These are phyloP conservation scores for Nasonia longicornis DNA, from an alignment of 1,140 invertebrate genomes.

Conservation along the genomic window DNA sequence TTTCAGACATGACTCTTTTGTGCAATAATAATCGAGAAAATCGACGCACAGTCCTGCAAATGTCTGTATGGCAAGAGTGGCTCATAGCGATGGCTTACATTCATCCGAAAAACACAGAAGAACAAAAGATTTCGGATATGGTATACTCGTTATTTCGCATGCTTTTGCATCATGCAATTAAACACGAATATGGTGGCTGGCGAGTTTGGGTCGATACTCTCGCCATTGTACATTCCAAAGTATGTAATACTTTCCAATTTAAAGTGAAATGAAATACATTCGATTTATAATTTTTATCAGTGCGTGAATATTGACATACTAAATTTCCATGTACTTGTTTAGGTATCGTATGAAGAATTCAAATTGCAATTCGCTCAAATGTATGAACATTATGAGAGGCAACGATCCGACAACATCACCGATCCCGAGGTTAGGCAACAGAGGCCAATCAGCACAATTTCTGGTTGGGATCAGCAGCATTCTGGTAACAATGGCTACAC, in stretches of 20 bases:
- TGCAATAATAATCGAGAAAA: constrained; percentile 99
- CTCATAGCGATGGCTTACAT: constrained; percentile 98
- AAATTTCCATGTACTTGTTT: constrained; percentile 36
- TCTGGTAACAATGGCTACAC: constrained; percentile 66
- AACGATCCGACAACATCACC: constrained; percentile 92
- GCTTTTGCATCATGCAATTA: constrained; percentile 98
- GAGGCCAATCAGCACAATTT: constrained; percentile 94
- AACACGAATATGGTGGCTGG: constrained; percentile 99
- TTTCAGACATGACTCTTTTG: constrained; percentile 96
- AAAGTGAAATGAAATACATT: background rate
- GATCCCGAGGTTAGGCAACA: constrained; percentile 92
- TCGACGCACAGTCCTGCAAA: constrained; percentile 95
- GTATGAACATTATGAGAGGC: constrained; percentile 96
- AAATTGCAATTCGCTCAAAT: constrained; percentile 95
- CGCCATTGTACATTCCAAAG: constrained; percentile 99
- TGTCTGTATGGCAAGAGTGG: constrained; percentile 99
- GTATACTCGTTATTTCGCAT: constrained; percentile 97
- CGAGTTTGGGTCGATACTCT: constrained; percentile 99
- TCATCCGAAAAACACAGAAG: constrained; percentile 93
- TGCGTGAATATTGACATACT: background rate
- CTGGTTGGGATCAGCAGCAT: constrained; percentile 88
- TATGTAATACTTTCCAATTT: constrained; percentile 62
- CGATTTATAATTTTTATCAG: too few species aligned
- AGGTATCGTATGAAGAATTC: constrained; percentile 97
- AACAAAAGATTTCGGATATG: constrained; percentile 98